phyloP scores from a whole-genome alignment of 2,113 vertebrate genomes.

The Pedionomus torquatus region DNA sequence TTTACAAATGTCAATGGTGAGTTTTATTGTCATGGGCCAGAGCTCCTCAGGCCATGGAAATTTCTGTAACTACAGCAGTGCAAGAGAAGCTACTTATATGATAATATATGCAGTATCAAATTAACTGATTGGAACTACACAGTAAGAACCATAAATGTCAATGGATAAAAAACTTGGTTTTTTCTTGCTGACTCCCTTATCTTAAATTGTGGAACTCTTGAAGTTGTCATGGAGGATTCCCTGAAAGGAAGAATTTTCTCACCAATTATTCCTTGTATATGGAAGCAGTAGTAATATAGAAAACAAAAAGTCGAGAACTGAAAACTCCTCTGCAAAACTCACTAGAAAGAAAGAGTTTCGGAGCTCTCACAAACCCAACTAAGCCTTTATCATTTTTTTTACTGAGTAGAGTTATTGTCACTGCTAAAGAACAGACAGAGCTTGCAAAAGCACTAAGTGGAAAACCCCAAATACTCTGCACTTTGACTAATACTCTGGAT shows the following conservation, averaged over 20 bases:
- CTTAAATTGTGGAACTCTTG: neutral
- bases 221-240: neutral
- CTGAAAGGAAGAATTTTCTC: neutral
- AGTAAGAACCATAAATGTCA: neutral
- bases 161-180: neutral
- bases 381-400: constrained; percentile 3
- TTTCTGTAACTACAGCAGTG: neutral
- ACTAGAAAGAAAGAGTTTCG: neutral
- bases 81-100: neutral
- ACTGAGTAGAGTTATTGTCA: neutral
- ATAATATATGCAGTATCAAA: neutral
- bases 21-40: neutral
- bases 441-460: neutral
- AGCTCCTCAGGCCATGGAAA: neutral
- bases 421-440: neutral
- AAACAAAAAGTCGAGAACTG: neutral
- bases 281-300: neutral
- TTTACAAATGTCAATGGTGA: neutral
- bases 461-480: neutral
- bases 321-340: constrained; percentile 10
- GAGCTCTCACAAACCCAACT: neutral
- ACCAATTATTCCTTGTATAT: neutral
- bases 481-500: constrained; percentile 32
- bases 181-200: neutral
- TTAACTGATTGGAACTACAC: neutral